Evolutionary conservation across 1,140 invertebrate genomes (phyloP).

Genomic region (Monomorium pharaonis): DNA sequence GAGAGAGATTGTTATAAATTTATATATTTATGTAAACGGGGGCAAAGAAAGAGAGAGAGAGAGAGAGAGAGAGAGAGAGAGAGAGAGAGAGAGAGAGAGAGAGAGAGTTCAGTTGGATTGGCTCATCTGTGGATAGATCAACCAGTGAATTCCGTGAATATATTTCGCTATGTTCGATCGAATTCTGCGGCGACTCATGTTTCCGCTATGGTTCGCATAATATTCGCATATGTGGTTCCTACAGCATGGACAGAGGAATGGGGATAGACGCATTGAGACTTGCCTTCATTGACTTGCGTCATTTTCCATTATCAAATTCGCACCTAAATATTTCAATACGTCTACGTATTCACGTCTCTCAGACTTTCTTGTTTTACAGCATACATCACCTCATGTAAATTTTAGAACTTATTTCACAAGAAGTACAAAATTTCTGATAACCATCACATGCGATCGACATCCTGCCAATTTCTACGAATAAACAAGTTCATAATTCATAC

Average conservation of each 20-base stretch:
- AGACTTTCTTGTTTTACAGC: neutral
- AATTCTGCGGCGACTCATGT: slow-evolving; percentile 30
- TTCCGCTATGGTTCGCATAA: slow-evolving; percentile 24
- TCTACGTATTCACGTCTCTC: neutral
- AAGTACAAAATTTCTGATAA: neutral
- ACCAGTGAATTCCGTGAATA: slow-evolving; percentile 6
- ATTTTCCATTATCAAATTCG: slow-evolving; percentile 22
- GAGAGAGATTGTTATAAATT: slow-evolving; percentile 38
- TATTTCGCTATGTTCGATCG: slow-evolving; percentile 1
- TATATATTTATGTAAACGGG: slow-evolving; percentile 41
- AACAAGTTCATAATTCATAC: neutral
- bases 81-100: neutral
- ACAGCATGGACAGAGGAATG: neutral
- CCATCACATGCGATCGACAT: neutral
- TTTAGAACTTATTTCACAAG: neutral
- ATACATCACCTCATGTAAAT: neutral
- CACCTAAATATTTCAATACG: neutral
- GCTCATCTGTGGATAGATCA: slow-evolving; percentile 31
- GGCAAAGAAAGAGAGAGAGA: neutral
- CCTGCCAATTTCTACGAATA: neutral
- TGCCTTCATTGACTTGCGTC: neutral
- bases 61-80: neutral
- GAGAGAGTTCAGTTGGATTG: neutral
- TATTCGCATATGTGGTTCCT: slow-evolving; percentile 25
- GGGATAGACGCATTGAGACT: slow-evolving; percentile 20